phyloP scores from a whole-genome alignment of 2,113 vertebrate species.

The Istiophorus platypterus region DNA sequence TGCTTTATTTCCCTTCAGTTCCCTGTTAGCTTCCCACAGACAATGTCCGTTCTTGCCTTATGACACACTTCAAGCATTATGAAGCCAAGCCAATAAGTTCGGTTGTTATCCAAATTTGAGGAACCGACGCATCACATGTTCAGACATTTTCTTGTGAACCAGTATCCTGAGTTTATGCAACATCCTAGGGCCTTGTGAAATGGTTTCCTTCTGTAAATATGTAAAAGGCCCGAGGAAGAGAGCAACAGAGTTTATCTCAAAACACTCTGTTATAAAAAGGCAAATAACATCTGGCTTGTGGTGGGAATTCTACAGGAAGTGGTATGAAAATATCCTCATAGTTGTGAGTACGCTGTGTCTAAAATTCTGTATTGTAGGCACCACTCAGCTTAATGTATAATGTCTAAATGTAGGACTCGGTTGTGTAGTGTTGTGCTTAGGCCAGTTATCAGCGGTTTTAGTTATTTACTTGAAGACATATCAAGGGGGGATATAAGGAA shows the following conservation, averaged over 20 bases:
- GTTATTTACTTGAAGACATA: slow-evolving; percentile 11
- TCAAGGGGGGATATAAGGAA: slow-evolving; percentile 1
- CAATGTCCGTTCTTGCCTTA: slow-evolving; percentile 17
- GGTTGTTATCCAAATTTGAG: slow-evolving; percentile 38
- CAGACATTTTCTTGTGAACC: slow-evolving; percentile 61
- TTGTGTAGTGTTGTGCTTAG: neutral
- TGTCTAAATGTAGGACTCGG: neutral
- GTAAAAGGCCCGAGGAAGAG: slow-evolving; percentile 48
- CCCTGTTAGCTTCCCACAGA: slow-evolving; percentile 27
- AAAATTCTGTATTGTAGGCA: neutral
- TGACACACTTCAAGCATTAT: slow-evolving; percentile 26
- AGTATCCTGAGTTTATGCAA: slow-evolving; percentile 71
- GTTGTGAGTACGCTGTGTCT: neutral
- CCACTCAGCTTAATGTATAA: neutral
- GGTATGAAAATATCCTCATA: slow-evolving; percentile 1
- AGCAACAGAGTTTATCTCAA: slow-evolving; percentile 60
- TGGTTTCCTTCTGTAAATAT: slow-evolving; percentile 75
- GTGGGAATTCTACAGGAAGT: slow-evolving; percentile 47
- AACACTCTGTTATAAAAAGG: slow-evolving; percentile 56
- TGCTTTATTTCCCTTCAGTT: slow-evolving; percentile 38
- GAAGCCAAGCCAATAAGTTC: slow-evolving; percentile 27
- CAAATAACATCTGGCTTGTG: slow-evolving; percentile 19
- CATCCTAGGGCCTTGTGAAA: slow-evolving; percentile 69
- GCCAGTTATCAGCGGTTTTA: neutral
- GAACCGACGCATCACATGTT: slow-evolving; percentile 78